Conservation (phyloP, 2,113 vertebrate genomes). For the Alligator sinensis region DNA sequence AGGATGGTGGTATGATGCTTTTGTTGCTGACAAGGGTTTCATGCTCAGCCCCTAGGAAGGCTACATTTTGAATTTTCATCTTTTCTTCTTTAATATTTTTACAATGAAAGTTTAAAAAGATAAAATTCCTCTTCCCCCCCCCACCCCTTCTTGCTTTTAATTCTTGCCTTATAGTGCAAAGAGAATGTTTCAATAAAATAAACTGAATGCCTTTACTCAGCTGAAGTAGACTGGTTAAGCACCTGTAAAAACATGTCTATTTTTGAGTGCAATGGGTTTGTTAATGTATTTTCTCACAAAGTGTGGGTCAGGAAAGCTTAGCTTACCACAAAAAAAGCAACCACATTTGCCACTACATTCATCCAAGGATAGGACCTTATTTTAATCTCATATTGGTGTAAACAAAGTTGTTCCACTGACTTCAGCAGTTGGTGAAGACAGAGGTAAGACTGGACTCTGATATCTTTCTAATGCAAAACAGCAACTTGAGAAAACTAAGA, state of each 20-base stretch:
- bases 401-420: not conserved
- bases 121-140: no score
- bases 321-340: not conserved
- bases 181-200: not conserved
- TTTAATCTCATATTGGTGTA: slow-evolving; percentile 21
- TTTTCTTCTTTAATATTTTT: no score
- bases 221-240: slow-evolving; percentile 27
- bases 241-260: slow-evolving; percentile 18
- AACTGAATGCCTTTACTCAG: not conserved
- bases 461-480: not conserved
- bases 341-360: not conserved
- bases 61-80: no score
- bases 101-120: no score
- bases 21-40: no score
- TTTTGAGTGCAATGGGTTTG: not conserved
- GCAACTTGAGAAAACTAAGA: not conserved
- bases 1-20: no score
- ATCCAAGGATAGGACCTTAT: not conserved
- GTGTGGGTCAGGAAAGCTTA: not conserved
- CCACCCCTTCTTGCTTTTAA: not conserved
- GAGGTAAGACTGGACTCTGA: not conserved
- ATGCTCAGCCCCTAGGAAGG: no score
- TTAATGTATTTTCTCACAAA: not conserved
- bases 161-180: not conserved
- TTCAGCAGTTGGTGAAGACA: not conserved